A percentile compares a stretch with the other conserved stretches of the same genome.
Conservation (phyloP, 2,113 vertebrate genomes). For the Sceloporus undulatus region DNA sequence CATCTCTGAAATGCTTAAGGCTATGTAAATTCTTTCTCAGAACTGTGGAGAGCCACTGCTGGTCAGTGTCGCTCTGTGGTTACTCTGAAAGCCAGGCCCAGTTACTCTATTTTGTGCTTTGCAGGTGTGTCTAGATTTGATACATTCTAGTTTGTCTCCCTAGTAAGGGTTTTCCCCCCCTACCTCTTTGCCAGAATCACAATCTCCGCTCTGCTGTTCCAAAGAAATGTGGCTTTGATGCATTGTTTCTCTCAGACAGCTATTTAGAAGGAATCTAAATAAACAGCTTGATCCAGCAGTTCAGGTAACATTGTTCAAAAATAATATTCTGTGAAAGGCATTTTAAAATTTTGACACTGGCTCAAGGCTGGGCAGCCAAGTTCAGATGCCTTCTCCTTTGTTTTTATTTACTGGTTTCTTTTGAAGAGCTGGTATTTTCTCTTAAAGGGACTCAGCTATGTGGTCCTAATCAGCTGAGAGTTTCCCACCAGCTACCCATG, state of each 20-base stretch:
- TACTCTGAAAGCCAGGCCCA: constrained; percentile 21
- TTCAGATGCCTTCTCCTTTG: constrained; percentile 51
- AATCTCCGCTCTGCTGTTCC: constrained; percentile 20
- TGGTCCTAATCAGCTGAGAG: constrained; percentile 76
- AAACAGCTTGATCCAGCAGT: constrained; percentile 49
- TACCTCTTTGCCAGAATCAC: constrained; percentile 29
- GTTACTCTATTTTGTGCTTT: constrained; percentile 13
- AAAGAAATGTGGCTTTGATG: constrained; percentile 60
- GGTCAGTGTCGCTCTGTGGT: no score
- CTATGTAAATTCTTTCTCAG: no score
- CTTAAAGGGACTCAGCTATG: constrained; percentile 41
- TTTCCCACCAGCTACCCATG: constrained; percentile 61
- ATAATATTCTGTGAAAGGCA: constrained; percentile 51
- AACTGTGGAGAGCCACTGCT: no score
- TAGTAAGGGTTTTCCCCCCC: not conserved
- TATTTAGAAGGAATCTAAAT: constrained; percentile 59
- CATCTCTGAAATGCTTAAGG: no score
- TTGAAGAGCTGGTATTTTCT: constrained; percentile 9
- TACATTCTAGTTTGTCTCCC: constrained; percentile 20
- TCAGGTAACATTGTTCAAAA: constrained; percentile 57
- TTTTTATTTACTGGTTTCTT: constrained; percentile 49
- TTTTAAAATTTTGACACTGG: constrained; percentile 45
- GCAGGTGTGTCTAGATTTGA: constrained; percentile 38
- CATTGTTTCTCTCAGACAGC: constrained; percentile 49
- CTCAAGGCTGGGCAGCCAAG: constrained; percentile 56